Base-by-base conservation (phyloP, 2,888 invertebrate genomes). In the Gnatocerus cornutus region DNA sequence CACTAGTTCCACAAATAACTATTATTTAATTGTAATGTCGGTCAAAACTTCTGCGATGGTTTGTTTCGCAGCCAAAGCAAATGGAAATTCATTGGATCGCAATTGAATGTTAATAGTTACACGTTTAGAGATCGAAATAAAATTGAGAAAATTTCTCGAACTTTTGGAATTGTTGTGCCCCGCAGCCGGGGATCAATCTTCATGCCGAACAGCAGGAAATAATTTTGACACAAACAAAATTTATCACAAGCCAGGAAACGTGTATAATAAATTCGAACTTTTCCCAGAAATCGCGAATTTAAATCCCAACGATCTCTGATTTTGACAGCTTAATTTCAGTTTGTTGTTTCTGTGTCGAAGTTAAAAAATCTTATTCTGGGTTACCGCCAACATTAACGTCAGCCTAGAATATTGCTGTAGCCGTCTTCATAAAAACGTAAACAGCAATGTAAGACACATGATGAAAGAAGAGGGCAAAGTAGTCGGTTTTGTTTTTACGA, bases 401-500 rank as follows among this genome's bases (percentile, higher is more conserved):
- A 52, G 50, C 59, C 43, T 58, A 50, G 21, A 16, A 33, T 30
- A 30, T 30, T 13, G 27, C 9, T 10, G 39, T 65, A 29, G 58
- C 59, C 58, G 65, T 9, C 66, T 71, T 71, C 58, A 67, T 68
- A 62, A 13, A 58, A 56, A 53, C 50, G 21, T 71, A 64, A 71
- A 68, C 61, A 52, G 46, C 67, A 62, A 62, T 56, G 55, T 48
- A 59, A 59, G n/a, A 59, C 27, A 33, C 16, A 13, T 16, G 58
- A 52, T n/a, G n/a, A n/a, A n/a, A n/a, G 21, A 68, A 71, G 63
- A 64, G 67, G 59, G 53, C 46, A 67, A 21, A 30, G 56, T 33
- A 56, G 56, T 61, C 41, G 56, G 68, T 59, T 66, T 71, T 71
- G 69, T 73, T 73, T n/a, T 73, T 73, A 73, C 68, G 73, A 71